Evolutionary conservation across 2,113 vertebrate genomes (phyloP).

Genomic region (Xerus inauris): DNA sequence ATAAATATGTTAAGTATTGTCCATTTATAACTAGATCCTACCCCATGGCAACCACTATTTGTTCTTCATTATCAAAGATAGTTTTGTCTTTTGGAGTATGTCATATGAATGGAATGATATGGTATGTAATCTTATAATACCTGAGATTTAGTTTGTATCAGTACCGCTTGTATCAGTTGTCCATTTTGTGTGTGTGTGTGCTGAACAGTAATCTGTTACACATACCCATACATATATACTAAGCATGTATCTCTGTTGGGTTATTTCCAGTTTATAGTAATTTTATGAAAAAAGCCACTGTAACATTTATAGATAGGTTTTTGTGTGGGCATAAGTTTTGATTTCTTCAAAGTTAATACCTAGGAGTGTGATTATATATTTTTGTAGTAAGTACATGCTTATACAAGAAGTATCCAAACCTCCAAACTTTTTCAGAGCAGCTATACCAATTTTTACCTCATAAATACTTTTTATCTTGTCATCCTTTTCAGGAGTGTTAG

Average conservation of each 20-base stretch:
- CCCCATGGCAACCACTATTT: background rate
- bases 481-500: background rate
- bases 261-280: constrained; percentile 4
- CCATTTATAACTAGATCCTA: background rate
- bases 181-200: background rate
- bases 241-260: background rate
- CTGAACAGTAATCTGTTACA: background rate
- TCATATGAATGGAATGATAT: background rate
- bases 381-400: background rate
- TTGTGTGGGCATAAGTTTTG: constrained; percentile 1
- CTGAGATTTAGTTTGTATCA: background rate
- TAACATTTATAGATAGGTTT: background rate
- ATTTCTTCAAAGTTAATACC: constrained; percentile 18
- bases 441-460: background rate
- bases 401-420: background rate
- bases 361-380: background rate
- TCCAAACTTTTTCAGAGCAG: background rate
- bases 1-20: background rate
- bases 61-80: background rate
- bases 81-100: background rate
- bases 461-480: background rate
- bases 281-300: background rate
- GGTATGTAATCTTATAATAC: background rate
- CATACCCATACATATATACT: background rate
- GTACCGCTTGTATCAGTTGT: background rate